A percentile compares a stretch with the other conserved stretches of the same genome.
Conservation (phyloP, 2,888 invertebrate species). For the Pyrochroa serraticornis region DNA sequence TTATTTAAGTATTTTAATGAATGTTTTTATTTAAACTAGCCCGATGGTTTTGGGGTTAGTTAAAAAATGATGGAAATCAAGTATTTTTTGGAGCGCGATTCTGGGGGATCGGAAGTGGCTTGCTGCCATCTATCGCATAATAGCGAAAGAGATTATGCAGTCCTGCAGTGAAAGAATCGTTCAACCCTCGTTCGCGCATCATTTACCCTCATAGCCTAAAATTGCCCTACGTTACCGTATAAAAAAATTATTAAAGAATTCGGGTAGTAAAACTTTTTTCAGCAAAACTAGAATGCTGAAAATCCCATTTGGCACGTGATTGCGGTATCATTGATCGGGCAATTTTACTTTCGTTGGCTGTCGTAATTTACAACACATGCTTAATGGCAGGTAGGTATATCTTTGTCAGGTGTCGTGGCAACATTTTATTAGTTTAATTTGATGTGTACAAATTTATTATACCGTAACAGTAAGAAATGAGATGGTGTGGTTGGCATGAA, state of each 20-base stretch:
- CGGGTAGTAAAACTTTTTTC: background rate
- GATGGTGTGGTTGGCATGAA: slow-evolving; percentile 16
- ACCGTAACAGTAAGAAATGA: slow-evolving; percentile 17
- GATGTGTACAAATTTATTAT: slow-evolving; percentile 21
- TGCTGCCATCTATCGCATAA: background rate
- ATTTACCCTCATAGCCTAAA: background rate
- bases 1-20: no score
- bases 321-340: background rate
- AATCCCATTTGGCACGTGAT: background rate
- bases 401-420: slow-evolving; percentile 25
- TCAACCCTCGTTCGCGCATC: background rate
- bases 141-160: slow-evolving; percentile 2
- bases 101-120: background rate
- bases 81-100: no score
- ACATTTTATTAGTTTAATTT: slow-evolving; percentile 25
- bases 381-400: slow-evolving; percentile 13
- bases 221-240: background rate
- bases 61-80: no score
- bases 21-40: no score
- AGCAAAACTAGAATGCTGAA: background rate
- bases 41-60: no score
- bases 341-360: background rate
- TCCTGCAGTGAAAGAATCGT: background rate
- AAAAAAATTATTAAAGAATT: no score
- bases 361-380: slow-evolving; percentile 9